Evolutionary conservation across 1,140 invertebrate genomes (phyloP), one percentile per base, ranked within the genome.

Genomic region (Cyphomyrmex costatus): DNA sequence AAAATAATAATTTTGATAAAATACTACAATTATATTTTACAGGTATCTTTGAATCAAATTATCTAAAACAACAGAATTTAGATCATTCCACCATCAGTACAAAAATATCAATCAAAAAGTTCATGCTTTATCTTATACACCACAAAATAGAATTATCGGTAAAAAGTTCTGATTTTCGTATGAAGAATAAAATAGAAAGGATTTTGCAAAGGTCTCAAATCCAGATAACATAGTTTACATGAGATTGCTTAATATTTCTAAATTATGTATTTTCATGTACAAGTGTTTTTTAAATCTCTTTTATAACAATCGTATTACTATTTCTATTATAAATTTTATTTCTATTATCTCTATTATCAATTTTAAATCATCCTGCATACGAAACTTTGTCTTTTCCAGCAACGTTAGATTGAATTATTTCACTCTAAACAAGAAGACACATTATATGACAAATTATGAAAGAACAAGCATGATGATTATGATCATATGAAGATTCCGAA

Each of bases 401-500:
- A 36, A 36, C 30, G 21, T 79, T 78, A 19, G 14, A 36, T 70
- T 21, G 42, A 3, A 42, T 8, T 42, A 58, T 63, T 73, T 42
- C 21, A 71, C 36, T 71, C 19, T 46, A 60, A 46, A 73, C 7
- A 14, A 82, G 12, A 68, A 65, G 27, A 36, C 24, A 33, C 12
- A 66, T 30, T 33, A 33, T 65, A 36, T 27, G 8, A 6, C 58
- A 53, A 82, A 58, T 51, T 82, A 7, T 73, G 53, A 74, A 60
- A 82, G 33, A 56, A 82, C 66, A 82, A 83, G 79, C 53, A 30
- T 82, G 56, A 83, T 71, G 24, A 73, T 60, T 46, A 73, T 27
- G 33, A 71, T 82, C 49, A n/a, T 24, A 58, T 27, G 36, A 7
- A 61, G 36, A 73, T 73, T 60, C 24, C 19, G 27, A 27, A 82